Conservation (phyloP, 2,797 vertebrate genomes). For the Australoheros facetus region DNA sequence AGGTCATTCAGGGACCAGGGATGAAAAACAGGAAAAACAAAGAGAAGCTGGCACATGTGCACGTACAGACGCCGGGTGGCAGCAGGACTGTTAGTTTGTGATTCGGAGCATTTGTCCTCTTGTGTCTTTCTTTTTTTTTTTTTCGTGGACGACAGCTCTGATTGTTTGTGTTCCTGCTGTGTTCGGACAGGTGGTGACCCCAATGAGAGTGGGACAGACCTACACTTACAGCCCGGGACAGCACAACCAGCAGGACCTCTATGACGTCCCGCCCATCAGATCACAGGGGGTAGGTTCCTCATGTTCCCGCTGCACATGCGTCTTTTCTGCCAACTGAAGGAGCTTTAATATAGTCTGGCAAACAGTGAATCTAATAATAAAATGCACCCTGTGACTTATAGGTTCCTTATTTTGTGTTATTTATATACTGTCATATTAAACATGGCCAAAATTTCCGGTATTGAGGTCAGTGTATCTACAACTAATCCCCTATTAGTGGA, state of each 20-base stretch:
- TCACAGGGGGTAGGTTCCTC: constrained; percentile 88
- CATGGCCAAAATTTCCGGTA: background rate
- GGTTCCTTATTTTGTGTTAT: background rate
- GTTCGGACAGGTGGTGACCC: constrained; percentile 88
- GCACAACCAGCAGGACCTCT: constrained; percentile 88
- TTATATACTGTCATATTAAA: no score
- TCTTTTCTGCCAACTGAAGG: background rate
- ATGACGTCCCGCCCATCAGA: constrained; percentile 89
- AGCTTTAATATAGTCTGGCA: background rate
- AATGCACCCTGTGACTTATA: background rate
- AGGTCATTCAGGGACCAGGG: constrained; percentile 44
- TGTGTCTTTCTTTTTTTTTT: constrained; percentile 18
- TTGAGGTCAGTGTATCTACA: background rate
- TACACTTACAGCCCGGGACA: constrained; percentile 88
- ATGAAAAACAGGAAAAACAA: constrained; percentile 7
- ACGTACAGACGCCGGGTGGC: background rate
- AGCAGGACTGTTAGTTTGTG: background rate
- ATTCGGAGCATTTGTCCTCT: constrained; percentile 18
- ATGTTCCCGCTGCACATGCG: background rate
- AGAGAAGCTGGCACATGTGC: background rate
- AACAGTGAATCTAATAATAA: background rate
- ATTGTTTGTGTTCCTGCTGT: constrained; percentile 48
- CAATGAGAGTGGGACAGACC: constrained; percentile 88
- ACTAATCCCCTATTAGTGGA: background rate
- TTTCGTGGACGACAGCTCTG: constrained; percentile 23